Percentiles rank a stretch among this genome's conserved stretches.
Conservation (phyloP, 2,113 vertebrate genomes). For the Varanus salvator region DNA sequence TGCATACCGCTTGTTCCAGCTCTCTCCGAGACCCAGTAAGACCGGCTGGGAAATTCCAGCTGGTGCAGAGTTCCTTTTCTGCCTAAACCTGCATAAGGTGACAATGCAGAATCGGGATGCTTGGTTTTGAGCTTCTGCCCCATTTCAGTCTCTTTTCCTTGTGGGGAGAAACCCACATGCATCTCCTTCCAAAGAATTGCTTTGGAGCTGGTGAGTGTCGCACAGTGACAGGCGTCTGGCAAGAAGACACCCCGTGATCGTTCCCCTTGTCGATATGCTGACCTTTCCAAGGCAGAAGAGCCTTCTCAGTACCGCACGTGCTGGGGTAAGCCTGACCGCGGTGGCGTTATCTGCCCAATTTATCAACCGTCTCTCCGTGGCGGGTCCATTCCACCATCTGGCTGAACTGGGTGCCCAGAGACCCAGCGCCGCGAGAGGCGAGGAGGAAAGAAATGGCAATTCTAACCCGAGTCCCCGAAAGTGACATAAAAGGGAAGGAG, state of each 20-base stretch:
- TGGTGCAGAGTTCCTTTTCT: too few species aligned
- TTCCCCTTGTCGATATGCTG: conserved; percentile 65
- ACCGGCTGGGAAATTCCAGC: too few species aligned
- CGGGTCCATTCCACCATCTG: conserved; percentile 70
- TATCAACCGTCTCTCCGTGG: conserved; percentile 74
- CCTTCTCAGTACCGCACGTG: conserved; percentile 69
- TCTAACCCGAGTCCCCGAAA: conserved; percentile 66
- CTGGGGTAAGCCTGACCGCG: conserved; percentile 68
- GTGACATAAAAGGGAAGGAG: conserved; percentile 72
- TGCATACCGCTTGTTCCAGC: background rate
- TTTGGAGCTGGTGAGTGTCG: conserved; percentile 25
- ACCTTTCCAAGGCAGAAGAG: conserved; percentile 71
- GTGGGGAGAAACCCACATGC: conserved; percentile 16
- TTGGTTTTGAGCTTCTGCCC: background rate
- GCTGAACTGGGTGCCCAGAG: conserved; percentile 73
- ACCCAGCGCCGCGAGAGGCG: conserved; percentile 58
- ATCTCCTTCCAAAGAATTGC: conserved; percentile 46
- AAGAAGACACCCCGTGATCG: conserved; percentile 16
- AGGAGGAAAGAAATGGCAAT: conserved; percentile 72
- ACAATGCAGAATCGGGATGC: background rate
- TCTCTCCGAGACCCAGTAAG: too few species aligned
- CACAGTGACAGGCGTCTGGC: conserved; percentile 25
- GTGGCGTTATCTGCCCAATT: conserved; percentile 76
- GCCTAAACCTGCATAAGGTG: too few species aligned
- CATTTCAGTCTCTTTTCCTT: background rate